phyloP scores from a whole-genome alignment of 30 jellyfish, hydroid and myxozoan species.

The Aurelia aurita complex sp. Pacific region DNA sequence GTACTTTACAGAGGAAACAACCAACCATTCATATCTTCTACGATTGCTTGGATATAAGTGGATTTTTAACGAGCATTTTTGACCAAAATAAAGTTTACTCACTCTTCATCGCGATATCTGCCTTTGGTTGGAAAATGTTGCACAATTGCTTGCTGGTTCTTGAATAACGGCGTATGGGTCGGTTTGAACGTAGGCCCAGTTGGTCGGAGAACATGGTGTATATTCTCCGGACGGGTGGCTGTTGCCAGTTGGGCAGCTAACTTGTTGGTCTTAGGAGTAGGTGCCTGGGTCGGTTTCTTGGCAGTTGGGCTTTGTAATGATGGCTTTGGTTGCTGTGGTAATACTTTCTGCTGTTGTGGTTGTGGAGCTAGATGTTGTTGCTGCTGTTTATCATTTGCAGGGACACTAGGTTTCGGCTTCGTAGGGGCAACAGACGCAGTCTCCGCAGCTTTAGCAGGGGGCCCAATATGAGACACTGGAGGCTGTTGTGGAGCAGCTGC shows the following conservation, averaged over 20 bases:
- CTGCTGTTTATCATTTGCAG: conserved; percentile 20
- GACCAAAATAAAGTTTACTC: neutral
- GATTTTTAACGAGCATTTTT: neutral
- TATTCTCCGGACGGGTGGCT: conserved; percentile 38
- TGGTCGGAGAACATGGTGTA: conserved; percentile 28
- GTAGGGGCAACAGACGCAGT: neutral
- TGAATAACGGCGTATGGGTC: conserved; percentile 4
- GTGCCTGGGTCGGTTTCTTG: conserved; percentile 21
- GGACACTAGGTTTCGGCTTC: no score
- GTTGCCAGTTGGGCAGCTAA: conserved; percentile 33
- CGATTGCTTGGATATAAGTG: no score
- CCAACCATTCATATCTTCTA: no score
- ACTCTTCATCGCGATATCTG: conserved; percentile 50
- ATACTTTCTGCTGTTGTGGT: neutral
- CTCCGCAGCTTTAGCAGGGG: neutral
- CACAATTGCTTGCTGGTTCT: neutral
- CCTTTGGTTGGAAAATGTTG: conserved; percentile 38
- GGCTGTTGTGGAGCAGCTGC: conserved; percentile 30
- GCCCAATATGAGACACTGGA: neutral
- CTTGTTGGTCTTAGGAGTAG: conserved; percentile 13
- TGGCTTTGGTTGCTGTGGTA: neutral
- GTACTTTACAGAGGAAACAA: no score
- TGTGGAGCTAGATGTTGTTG: conserved; percentile 27
- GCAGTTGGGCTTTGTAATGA: no score
- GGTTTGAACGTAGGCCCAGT: conserved; percentile 26